phyloP scores from a whole-genome alignment of 1,140 invertebrate genomes.

The Dufourea novaeangliae region DNA sequence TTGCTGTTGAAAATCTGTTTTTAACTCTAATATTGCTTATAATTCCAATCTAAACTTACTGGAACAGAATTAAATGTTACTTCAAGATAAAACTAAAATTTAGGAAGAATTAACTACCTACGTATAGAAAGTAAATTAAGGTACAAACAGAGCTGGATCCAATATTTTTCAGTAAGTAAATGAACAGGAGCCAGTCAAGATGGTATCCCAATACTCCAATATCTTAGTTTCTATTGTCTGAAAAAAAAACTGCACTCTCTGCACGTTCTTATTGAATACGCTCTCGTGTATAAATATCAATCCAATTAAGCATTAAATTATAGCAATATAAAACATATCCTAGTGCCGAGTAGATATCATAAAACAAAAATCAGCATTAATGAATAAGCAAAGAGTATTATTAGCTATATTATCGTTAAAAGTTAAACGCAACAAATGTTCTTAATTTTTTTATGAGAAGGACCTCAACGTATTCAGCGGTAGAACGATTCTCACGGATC shows the following conservation, averaged over 20 bases:
- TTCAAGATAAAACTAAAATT: background rate
- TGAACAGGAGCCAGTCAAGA: background rate
- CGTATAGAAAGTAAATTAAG: slow-evolving; percentile 3
- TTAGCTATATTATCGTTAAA: slow-evolving; percentile 33
- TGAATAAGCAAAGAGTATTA: slow-evolving; percentile 32
- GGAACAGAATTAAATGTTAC: background rate
- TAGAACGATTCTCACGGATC: slow-evolving; percentile 8
- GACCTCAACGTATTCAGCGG: background rate
- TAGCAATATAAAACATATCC: slow-evolving; percentile 68
- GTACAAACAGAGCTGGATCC: background rate
- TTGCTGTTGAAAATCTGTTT: background rate
- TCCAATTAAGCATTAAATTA: slow-evolving; percentile 40
- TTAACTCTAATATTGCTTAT: background rate
- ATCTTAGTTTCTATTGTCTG: background rate
- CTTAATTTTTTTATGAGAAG: background rate
- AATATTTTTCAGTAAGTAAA: background rate
- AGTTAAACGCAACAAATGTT: background rate
- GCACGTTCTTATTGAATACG: too few species aligned
- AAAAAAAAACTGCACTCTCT: background rate
- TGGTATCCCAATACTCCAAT: background rate
- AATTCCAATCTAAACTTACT: background rate
- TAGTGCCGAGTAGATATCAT: slow-evolving; percentile 44
- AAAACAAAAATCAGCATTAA: slow-evolving; percentile 29
- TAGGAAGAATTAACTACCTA: background rate
- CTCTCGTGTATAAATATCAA: slow-evolving; percentile 1